These are phyloP conservation scores for Phataginus tetradactyla DNA, from an alignment of 2,797 vertebrate species.

Conservation along the genomic window DNA sequence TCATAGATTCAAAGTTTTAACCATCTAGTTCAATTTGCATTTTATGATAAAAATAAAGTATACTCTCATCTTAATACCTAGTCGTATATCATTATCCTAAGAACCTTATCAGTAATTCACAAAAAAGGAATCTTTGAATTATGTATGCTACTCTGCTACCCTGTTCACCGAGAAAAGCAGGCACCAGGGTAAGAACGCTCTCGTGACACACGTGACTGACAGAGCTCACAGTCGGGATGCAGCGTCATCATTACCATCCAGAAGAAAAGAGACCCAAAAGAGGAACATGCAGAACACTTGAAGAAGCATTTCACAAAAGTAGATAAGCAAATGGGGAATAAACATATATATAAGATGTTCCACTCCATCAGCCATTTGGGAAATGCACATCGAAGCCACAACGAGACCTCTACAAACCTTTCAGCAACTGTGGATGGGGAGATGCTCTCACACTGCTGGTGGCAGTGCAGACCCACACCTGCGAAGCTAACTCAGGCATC, in stretches of 20 bases:
- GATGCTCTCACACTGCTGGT: background rate
- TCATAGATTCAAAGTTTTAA: background rate
- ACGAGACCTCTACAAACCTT: background rate
- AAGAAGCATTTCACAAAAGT: slow-evolving; percentile 24
- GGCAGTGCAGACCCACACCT: background rate
- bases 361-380: background rate
- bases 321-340: background rate
- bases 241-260: background rate
- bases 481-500: background rate
- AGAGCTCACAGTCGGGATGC: background rate
- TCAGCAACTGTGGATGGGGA: background rate
- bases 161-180: background rate
- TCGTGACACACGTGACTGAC: background rate
- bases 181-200: background rate
- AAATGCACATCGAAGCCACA: background rate
- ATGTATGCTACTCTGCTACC: background rate
- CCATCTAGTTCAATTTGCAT: background rate
- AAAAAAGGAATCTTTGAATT: background rate
- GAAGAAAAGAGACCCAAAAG: background rate
- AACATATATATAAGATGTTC: background rate
- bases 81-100: background rate
- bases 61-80: background rate
- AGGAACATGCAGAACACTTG: background rate
- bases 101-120: background rate
- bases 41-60: slow-evolving; percentile 14